Evolutionary conservation across 2,113 vertebrate genomes (phyloP).

Genomic region (Urocolius indicus): DNA sequence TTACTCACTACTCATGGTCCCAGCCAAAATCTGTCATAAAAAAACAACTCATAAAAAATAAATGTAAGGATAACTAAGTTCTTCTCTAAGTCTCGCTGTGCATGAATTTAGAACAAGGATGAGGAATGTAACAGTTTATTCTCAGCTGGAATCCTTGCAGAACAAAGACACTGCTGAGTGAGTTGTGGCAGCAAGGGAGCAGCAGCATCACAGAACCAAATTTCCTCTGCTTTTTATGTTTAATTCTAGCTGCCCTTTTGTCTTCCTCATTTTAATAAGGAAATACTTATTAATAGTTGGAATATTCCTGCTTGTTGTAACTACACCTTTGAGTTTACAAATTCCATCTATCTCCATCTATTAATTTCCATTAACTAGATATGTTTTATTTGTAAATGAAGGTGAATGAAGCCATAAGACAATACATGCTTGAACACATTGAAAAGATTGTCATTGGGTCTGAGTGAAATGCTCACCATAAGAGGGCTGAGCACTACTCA

Average conservation of each 20-base stretch:
- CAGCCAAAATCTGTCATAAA: background rate
- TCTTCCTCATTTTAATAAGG: background rate
- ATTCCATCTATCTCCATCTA: background rate
- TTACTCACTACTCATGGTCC: too few species aligned
- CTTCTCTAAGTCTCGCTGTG: background rate
- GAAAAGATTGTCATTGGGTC: background rate
- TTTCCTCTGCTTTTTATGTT: background rate
- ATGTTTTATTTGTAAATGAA: background rate
- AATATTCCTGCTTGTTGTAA: background rate
- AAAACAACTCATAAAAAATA: background rate
- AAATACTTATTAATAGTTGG: background rate
- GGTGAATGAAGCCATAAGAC: background rate
- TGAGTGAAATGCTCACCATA: background rate
- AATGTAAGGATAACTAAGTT: background rate
- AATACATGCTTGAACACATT: background rate
- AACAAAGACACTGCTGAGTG: background rate
- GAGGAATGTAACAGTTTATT: background rate
- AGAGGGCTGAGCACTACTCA: background rate
- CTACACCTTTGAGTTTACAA: background rate
- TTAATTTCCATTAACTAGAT: background rate
- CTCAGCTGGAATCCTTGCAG: background rate
- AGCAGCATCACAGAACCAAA: background rate
- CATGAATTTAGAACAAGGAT: background rate
- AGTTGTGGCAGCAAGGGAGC: background rate
- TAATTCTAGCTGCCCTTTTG: background rate